Evolutionary conservation across 1,140 invertebrate genomes (phyloP), one percentile per base, ranked within the genome.

Genomic region (Carcinoscorpius rotundicauda): DNA sequence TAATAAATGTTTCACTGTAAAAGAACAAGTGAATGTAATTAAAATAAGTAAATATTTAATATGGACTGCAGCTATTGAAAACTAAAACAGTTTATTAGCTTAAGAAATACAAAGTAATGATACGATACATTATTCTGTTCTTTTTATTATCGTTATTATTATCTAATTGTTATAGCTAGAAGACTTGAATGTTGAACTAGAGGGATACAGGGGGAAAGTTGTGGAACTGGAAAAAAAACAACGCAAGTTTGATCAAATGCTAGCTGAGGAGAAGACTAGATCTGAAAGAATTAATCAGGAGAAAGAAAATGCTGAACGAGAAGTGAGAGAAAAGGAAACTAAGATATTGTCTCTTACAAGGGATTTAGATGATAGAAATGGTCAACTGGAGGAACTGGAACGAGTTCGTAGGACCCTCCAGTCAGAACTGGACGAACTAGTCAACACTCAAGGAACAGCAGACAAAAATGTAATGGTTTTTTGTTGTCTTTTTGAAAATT

Each of bases 291-390:
- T 91, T 71, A 87, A 88, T 49, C 82, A 84, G 61, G 91, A 97
- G 74, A 82, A 91, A 52, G 95, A 98, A 73, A 81, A 84, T 62
- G 91, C 91, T 0, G 96, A 98, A 77, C 82, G 91, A 11, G 96
- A 98, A 73, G 89, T 91, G 3, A 81, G 96, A 10, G 97, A 99
- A 72, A 98, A 97, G 75, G 96, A 98, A 78, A 98, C 95, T 0
- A 85, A 88, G 73, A 89, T 98, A 55, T 79, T 98, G 51, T 93
- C 90, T 5, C 78, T 98, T 59, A 91, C 87, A 0, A 82, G 94
- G 51, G 91, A 95, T 74, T 77, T 97, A 3, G 94, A 98, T 71
- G 91, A 97, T 63, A 81, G 90, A 58, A 87, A 86, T 63, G 90
- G 89, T 66, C 88, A 92, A 73, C 84, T 93, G 63, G 93, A 97